phyloP scores from a whole-genome alignment of 1,140 invertebrate species.

The Bombus consobrinus region DNA sequence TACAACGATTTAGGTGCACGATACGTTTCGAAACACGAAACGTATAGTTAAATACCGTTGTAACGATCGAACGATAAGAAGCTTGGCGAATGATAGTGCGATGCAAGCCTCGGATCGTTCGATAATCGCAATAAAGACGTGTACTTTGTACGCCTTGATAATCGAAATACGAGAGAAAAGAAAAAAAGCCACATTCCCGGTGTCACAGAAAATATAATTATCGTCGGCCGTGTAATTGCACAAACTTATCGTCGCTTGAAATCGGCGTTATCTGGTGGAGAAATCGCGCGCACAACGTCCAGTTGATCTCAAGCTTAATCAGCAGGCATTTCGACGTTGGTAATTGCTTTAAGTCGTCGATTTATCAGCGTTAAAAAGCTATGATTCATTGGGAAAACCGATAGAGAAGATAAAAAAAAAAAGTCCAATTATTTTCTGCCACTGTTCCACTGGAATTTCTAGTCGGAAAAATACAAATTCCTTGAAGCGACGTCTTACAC shows the following conservation, averaged over 20 bases:
- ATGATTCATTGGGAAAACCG: background rate
- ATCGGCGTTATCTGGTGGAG: slow-evolving; percentile 53
- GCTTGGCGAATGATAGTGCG: too few relatives aligned
- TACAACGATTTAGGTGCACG: background rate
- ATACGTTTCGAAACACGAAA: background rate
- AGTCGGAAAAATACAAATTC: background rate
- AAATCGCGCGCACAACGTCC: background rate
- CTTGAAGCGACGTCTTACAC: background rate
- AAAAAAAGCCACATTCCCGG: background rate
- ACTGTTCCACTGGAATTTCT: background rate
- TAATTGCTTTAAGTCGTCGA: slow-evolving; percentile 20
- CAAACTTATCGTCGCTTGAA: slow-evolving; percentile 36
- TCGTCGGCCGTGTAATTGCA: slow-evolving; percentile 45
- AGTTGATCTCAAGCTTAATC: slow-evolving; percentile 34
- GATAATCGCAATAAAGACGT: background rate
- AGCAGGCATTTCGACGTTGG: slow-evolving; percentile 20
- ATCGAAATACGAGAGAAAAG: background rate
- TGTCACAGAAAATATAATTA: slow-evolving; percentile 16
- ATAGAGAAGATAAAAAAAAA: background rate
- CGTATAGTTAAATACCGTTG: background rate
- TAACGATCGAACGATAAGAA: background rate
- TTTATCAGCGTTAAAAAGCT: slow-evolving; percentile 26
- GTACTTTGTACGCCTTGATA: too few relatives aligned
- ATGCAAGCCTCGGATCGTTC: too few relatives aligned
- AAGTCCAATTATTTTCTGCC: background rate